These are phyloP conservation scores for Acomys russatus DNA, from an alignment of 2,797 vertebrate genomes.

Conservation along the genomic window DNA sequence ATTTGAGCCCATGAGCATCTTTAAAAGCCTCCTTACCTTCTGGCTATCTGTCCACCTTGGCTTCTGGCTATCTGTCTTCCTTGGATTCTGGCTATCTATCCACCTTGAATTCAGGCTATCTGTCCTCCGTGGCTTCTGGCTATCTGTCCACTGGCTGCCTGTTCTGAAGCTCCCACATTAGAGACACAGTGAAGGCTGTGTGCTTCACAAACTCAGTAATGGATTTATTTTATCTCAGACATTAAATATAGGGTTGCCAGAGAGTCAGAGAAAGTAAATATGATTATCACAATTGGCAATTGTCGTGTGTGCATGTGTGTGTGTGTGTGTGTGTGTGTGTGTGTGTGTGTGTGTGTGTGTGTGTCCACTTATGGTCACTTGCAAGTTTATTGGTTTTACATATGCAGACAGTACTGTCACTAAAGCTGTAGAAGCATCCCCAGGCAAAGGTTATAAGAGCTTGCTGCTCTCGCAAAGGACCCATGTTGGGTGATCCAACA, in stretches of 20 bases:
- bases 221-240: neutral
- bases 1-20: slow-evolving; percentile 5
- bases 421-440: neutral
- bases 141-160: neutral
- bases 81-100: too few species aligned
- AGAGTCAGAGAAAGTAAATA: neutral
- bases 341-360: neutral
- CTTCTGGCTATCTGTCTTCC: too few species aligned
- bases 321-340: neutral
- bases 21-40: neutral
- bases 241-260: neutral
- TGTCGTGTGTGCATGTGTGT: neutral
- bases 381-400: neutral
- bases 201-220: neutral
- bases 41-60: neutral
- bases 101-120: too few species aligned
- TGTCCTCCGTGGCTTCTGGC: too few species aligned
- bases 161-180: neutral
- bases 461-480: neutral
- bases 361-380: neutral
- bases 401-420: neutral
- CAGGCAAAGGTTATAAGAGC: neutral
- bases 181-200: neutral
- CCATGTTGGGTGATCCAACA: neutral
- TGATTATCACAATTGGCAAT: neutral